Percentiles rank a stretch among this genome's conserved stretches.
Evolutionary conservation across 2,888 invertebrate genomes (phyloP).

Genomic region (Dryococelus australis): DNA sequence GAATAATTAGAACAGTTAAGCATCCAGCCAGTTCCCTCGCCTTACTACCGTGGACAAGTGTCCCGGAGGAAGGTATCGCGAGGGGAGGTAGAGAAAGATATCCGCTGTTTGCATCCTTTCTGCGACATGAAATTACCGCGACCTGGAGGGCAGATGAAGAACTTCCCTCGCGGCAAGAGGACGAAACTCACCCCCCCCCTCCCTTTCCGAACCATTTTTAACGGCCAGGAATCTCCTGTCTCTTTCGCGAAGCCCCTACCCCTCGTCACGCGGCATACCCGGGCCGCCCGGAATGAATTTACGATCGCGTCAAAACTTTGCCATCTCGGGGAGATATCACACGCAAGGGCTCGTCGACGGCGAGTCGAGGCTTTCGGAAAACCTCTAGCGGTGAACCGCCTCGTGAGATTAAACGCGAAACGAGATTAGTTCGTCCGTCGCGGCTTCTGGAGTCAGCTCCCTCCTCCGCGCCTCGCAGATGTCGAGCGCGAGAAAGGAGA

Average conservation of each 20-base stretch:
- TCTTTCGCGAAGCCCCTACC: not conserved
- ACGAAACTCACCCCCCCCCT: too few species aligned
- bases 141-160: not conserved
- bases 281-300: not conserved
- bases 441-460: not conserved
- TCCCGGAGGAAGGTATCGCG: not conserved
- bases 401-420: not conserved
- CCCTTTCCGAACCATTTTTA: not conserved
- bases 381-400: not conserved
- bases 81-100: not conserved
- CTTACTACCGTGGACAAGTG: not conserved
- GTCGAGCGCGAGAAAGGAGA: not conserved
- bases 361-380: not conserved
- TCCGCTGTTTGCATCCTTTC: not conserved
- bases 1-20: not conserved
- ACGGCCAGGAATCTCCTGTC: not conserved
- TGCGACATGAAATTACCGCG: not conserved
- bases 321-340: not conserved
- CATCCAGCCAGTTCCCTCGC: not conserved
- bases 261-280: not conserved
- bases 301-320: slow-evolving; percentile 9
- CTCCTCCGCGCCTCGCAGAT: not conserved
- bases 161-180: not conserved
- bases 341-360: not conserved
- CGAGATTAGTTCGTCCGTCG: not conserved